Percentiles rank a stretch among this genome's conserved stretches.
phyloP scores from a whole-genome alignment of 1,140 invertebrate genomes.

The Luehdorfia chinensis region DNA sequence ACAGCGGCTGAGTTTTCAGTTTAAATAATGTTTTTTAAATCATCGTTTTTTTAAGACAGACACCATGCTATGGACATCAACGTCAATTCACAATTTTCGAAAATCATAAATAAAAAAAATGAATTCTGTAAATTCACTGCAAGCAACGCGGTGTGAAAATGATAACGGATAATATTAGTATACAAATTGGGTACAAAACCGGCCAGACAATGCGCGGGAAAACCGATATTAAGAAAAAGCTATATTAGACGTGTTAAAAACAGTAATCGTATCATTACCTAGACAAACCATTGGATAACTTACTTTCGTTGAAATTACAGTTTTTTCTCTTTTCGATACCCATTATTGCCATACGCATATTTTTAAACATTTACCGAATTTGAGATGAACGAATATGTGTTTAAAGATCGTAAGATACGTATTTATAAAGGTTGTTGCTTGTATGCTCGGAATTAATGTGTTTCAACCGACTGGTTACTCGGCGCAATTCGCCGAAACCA shows the following conservation, averaged over 20 bases:
- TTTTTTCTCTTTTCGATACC: not conserved
- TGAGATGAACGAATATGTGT: not conserved
- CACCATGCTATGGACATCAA: not conserved
- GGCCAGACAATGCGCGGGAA: too few relatives aligned
- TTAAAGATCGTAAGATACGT: constrained; percentile 5
- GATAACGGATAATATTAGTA: too few relatives aligned
- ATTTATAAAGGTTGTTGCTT: constrained; percentile 8
- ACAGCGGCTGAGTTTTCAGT: constrained; percentile 46
- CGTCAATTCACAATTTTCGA: not conserved
- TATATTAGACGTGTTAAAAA: too few relatives aligned
- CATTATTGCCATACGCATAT: not conserved
- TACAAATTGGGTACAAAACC: too few relatives aligned
- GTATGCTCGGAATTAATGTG: constrained; percentile 32
- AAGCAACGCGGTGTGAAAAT: too few relatives aligned
- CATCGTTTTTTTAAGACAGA: constrained; percentile 47
- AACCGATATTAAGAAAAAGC: too few relatives aligned
- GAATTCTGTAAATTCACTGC: too few relatives aligned
- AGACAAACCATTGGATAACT: too few relatives aligned
- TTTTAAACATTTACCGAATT: not conserved
- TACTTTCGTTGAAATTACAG: too few relatives aligned
- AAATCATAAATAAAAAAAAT: constrained; percentile 1
- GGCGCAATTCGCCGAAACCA: constrained; percentile 52
- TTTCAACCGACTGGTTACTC: constrained; percentile 42
- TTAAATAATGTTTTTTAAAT: constrained; percentile 56
- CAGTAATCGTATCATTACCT: too few relatives aligned